Evolutionary conservation across 1,140 invertebrate species (phyloP), one percentile per base, ranked within the genome.

Genomic region (Liolophura sinensis): DNA sequence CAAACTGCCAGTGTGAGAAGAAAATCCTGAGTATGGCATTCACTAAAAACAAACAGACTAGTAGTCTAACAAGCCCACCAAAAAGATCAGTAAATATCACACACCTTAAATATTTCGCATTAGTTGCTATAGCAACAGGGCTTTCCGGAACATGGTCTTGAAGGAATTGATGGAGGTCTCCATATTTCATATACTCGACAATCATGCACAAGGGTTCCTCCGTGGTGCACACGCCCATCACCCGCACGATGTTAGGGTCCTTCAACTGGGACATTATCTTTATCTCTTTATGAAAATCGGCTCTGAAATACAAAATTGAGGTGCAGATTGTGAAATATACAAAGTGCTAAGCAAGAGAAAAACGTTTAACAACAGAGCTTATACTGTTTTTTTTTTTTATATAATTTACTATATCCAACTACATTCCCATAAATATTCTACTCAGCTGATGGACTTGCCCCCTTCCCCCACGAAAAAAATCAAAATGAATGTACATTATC

Each of bases 271-370:
- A 93, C 75, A 97, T 86, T 57, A 95, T 92, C 73, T 91, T 89
- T 0, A 96, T 92, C 82, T 97, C 95, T 56, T 93, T 89, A 77
- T 93, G 90, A 80, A 97, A 96, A 77, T 95, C 93, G 78, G 90
- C 88, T 85, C 93, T 96, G 84, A 12, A 67, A 66, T 3, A 46
- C n/a, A 64, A 68, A 69, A 70, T 65, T 59, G 52, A 22, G 31
- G 31, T 40, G 3, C 3, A 9, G 31, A 40, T 40, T 5, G 31
- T 5, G 9, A 40, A 40, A 40, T 5, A 40, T 40, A 9, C 9
- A 9, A 40, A 40, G 9, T 40, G 31, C n/a, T n/a, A n/a, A n/a
- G n/a, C n/a, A n/a, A n/a, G n/a, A n/a, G n/a, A n/a, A n/a, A n/a
- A n/a, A n/a, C n/a, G n/a, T n/a, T n/a, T n/a, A n/a, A n/a, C n/a